These are phyloP conservation scores for Anastatus disparis DNA, from an alignment of 1,140 invertebrate species.

Conservation along the genomic window DNA sequence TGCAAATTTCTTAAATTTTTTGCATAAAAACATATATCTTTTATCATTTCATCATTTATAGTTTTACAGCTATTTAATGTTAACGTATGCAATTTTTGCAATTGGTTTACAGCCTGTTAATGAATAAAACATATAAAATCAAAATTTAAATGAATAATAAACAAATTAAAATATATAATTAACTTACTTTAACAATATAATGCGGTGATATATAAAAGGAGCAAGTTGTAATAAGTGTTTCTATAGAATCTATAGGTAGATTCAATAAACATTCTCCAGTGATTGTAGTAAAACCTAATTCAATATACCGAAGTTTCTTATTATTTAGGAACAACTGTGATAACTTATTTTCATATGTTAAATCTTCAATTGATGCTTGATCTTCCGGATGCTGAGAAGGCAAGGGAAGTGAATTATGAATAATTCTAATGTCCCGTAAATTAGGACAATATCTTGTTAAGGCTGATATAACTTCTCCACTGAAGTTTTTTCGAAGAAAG, in stretches of 20 bases:
- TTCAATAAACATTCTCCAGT: slow-evolving; percentile 51
- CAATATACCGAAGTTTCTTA: slow-evolving; percentile 50
- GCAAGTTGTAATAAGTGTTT: slow-evolving; percentile 48
- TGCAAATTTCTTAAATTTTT: slow-evolving; percentile 44
- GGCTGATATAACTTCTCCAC: slow-evolving; percentile 54
- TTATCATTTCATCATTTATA: slow-evolving; percentile 39
- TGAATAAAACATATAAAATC: not conserved
- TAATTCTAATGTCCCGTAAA: slow-evolving; percentile 54
- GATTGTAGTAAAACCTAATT: slow-evolving; percentile 45
- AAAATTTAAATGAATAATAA: too few species aligned
- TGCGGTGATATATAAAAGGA: slow-evolving; percentile 46
- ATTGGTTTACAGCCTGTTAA: slow-evolving; percentile 47
- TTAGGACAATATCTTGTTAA: slow-evolving; percentile 58
- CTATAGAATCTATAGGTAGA: slow-evolving; percentile 51
- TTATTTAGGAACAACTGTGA: slow-evolving; percentile 54
- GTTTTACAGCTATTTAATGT: slow-evolving; percentile 41
- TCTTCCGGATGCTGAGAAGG: too few species aligned
- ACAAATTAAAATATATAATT: too few species aligned
- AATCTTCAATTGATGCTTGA: slow-evolving; percentile 50
- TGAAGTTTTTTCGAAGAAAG: slow-evolving; percentile 37
- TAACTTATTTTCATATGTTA: slow-evolving; percentile 56
- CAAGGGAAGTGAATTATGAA: slow-evolving; percentile 49
- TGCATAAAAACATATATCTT: slow-evolving; percentile 42
- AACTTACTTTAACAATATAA: slow-evolving; percentile 52
- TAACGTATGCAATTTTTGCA: slow-evolving; percentile 47